Base-by-base conservation (phyloP, 2,113 vertebrate species). In the pig (Sus scrofa) region DNA sequence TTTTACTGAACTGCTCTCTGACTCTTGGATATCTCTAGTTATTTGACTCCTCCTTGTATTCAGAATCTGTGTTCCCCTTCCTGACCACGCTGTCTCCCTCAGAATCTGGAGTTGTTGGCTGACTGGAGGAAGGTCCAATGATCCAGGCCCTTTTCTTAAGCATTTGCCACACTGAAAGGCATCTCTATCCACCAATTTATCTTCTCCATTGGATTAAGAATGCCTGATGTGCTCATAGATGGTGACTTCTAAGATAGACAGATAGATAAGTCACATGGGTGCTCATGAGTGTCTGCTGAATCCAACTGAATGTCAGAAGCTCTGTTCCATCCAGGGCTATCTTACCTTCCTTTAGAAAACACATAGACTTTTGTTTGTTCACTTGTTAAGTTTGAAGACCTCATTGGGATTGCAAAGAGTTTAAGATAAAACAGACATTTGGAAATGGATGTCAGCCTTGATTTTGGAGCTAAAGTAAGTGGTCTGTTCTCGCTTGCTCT, bases 381-480 rank as follows among this genome's bases (percentile, higher is more conserved):
- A 88, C 13, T 84, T 91, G 75, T 93, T 85, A 93, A 74, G 1
- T 75, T 13, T 77, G 54, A 84, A 90, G 34, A 54, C 34, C 60
- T 94, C 56, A 74, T 6, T 89, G 71, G 37, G n/a, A 54, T 93
- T 16, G 81, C 62, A 85, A 89, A 94, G 26, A 88, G 27, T 27
- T 52, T 63, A 58, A 81, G 37, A 83, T 56, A 24, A 93, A 94
- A 89, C 3, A 77, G 84, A 62, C 11, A 84, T 82, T 75, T 54
- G 16, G 81, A 62, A 37, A n/a, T 74, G 56, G 19, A 7, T 4
- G 0, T 58, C 27, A 83, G 30, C 18, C 39, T 86, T 73, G 75
- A 65, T 85, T 88, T 84, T 87, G 81, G 52, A 67, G 52, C 39
- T 65, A 54, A 77, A 58, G 32, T 16, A 74, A 77, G 60, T 77